Conservation (phyloP, 2,113 vertebrate species). For the Bothrops jararaca region DNA sequence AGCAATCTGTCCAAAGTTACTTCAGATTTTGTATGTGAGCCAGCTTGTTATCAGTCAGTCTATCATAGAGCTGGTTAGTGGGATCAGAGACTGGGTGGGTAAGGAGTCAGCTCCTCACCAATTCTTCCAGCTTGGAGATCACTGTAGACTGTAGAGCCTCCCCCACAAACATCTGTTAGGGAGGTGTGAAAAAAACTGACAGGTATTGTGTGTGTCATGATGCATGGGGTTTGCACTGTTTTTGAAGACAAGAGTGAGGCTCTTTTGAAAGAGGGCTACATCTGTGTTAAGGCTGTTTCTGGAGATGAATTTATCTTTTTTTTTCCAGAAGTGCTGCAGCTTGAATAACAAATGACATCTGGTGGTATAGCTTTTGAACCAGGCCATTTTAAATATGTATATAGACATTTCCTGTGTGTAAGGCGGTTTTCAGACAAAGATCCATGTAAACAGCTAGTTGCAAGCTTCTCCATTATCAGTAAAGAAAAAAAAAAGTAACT, state of each 20-base stretch:
- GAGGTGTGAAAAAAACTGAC: background rate
- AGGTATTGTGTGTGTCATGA: background rate
- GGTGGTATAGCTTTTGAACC: background rate
- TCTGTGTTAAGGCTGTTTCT: background rate
- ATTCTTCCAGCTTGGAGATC: background rate
- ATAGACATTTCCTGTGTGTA: background rate
- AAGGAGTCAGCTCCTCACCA: background rate
- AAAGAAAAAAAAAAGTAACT: background rate
- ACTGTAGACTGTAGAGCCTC: background rate
- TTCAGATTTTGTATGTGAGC: background rate
- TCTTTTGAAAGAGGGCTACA: background rate
- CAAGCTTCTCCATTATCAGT: background rate
- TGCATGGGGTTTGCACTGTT: background rate
- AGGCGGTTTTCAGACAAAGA: background rate
- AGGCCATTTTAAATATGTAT: background rate
- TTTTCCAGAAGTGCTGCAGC: background rate
- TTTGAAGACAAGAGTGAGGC: background rate
- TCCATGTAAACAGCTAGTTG: background rate
- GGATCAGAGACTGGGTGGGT: background rate
- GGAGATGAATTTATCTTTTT: background rate
- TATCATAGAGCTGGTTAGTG: background rate
- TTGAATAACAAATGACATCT: background rate
- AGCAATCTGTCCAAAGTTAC: background rate
- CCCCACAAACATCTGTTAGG: background rate
- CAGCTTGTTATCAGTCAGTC: background rate